Conservation (phyloP, 2,888 invertebrate species). For the Lamproptera curius region DNA sequence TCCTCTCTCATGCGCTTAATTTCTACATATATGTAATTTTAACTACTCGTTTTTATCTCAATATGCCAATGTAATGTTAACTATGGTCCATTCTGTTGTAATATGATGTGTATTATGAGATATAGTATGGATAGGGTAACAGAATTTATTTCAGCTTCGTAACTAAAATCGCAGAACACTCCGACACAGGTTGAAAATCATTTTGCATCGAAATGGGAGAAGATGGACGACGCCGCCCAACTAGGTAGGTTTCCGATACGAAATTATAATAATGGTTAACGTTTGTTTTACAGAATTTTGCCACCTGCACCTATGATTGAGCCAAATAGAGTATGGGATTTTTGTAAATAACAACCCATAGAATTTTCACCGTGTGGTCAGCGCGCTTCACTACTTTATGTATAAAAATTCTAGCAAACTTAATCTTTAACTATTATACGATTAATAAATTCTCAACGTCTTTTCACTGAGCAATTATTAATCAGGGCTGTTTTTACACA, state of each 20-base stretch:
- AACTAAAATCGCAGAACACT: conserved; percentile 63
- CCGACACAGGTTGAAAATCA: conserved; percentile 69
- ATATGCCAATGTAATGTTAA: conserved; percentile 16
- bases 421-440: too few relatives aligned
- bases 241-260: conserved; percentile 84
- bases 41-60: conserved; percentile 10
- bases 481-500: too few relatives aligned
- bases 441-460: too few relatives aligned
- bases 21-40: background rate
- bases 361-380: too few relatives aligned
- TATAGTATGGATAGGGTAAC: conserved; percentile 59
- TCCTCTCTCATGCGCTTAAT: background rate
- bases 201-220: conserved; percentile 89
- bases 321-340: too few relatives aligned
- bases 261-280: conserved; percentile 24
- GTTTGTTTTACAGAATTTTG: conserved; percentile 14
- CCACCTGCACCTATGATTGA: too few relatives aligned
- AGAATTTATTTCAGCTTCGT: conserved; percentile 68
- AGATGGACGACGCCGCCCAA: conserved; percentile 88
- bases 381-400: too few relatives aligned
- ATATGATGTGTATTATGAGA: conserved; percentile 8
- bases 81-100: conserved; percentile 21
- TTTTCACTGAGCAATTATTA: too few relatives aligned
- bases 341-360: too few relatives aligned
- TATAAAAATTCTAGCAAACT: too few relatives aligned